A percentile compares a stretch with the other conserved stretches of the same genome.
These are phyloP conservation scores for Hypomecis atomaria DNA, from an alignment of 2,888 invertebrate species.

Conservation along the genomic window DNA sequence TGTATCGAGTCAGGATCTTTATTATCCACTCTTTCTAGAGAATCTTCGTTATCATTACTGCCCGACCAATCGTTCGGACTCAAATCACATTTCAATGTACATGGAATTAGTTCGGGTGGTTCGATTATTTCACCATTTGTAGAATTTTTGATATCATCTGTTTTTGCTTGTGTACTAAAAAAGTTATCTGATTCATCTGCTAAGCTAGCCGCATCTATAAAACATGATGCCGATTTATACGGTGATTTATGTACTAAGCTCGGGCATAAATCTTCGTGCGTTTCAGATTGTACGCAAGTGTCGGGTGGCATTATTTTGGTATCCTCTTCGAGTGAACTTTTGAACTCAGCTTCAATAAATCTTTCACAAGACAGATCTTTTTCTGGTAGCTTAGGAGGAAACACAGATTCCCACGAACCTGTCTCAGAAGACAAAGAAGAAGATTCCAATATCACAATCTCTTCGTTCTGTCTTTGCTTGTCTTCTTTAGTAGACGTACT, in stretches of 20 bases:
- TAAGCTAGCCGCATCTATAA: conserved; percentile 91
- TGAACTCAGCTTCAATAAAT: conserved; percentile 71
- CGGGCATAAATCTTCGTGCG: conserved; percentile 65
- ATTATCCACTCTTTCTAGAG: conserved; percentile 65
- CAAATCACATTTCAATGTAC: conserved; percentile 60
- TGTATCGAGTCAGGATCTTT: conserved; percentile 65
- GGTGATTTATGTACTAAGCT: conserved; percentile 56
- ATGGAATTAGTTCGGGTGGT: conserved; percentile 65
- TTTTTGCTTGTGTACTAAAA: conserved; percentile 43
- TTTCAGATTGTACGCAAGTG: conserved; percentile 19
- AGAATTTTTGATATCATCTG: conserved; percentile 27
- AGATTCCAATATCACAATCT: conserved; percentile 86
- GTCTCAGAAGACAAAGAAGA: conserved; percentile 87
- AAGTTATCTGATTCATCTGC: conserved; percentile 87
- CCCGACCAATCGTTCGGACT: conserved; percentile 72
- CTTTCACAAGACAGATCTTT: conserved; percentile 71
- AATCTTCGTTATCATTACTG: conserved; percentile 73
- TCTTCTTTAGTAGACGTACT: conserved; percentile 80
- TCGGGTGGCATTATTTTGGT: conserved; percentile 44
- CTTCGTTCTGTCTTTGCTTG: conserved; percentile 86
- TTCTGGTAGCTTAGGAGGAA: conserved; percentile 74
- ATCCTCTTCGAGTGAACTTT: conserved; percentile 49
- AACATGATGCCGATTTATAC: conserved; percentile 82
- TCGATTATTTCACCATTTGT: conserved; percentile 18
- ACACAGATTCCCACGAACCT: conserved; percentile 87